phyloP scores from a whole-genome alignment of 2,797 vertebrate species.

The Okamejei kenojei region DNA sequence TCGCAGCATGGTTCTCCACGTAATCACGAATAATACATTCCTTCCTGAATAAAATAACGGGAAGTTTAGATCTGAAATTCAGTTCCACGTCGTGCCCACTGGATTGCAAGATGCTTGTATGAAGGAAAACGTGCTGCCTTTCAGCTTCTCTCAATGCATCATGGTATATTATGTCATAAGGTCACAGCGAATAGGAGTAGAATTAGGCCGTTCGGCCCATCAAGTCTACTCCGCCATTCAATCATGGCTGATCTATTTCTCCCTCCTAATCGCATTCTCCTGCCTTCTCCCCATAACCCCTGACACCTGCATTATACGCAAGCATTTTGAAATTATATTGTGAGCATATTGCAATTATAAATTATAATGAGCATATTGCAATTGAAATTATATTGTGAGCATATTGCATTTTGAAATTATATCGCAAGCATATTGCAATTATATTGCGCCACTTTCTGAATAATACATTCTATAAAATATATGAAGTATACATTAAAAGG shows the following conservation, averaged over 20 bases:
- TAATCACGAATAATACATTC: neutral
- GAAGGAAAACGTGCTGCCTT: neutral
- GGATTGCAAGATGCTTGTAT: neutral
- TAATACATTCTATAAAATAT: neutral
- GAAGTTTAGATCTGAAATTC: neutral
- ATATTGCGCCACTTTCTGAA: neutral
- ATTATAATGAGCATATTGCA: too few species aligned
- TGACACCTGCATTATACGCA: neutral
- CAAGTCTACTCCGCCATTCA: too few species aligned
- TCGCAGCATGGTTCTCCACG: neutral
- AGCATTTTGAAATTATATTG: neutral
- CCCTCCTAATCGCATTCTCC: too few species aligned
- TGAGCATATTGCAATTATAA: too few species aligned
- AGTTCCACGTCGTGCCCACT: neutral
- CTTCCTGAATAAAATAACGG: neutral
- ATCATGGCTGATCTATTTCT: too few species aligned
- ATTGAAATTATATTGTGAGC: neutral
- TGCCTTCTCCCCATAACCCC: too few species aligned
- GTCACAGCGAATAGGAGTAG: too few species aligned
- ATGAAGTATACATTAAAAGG: neutral
- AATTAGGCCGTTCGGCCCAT: too few species aligned
- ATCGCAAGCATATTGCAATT: too few species aligned
- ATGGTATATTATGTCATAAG: too few species aligned
- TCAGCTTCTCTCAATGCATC: neutral
- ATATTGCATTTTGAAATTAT: neutral